Evolutionary conservation across 37 sponge, comb jelly and placozoan genomes (phyloP).

Genomic region (Aplysina aerophoba): DNA sequence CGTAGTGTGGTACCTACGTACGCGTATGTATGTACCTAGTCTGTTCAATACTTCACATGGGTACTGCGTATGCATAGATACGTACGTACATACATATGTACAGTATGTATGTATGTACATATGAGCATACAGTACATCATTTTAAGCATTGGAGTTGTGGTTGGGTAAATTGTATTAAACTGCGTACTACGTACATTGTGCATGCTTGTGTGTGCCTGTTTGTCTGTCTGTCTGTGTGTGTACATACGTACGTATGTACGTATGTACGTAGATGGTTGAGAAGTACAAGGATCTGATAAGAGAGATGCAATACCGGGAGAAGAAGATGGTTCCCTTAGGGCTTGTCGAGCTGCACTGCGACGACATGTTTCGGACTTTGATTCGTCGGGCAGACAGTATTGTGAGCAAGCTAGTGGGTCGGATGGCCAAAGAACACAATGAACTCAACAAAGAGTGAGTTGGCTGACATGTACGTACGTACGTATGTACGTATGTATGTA

Average conservation of each 20-base stretch:
- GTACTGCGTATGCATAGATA: background rate
- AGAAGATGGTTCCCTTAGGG: conserved; percentile 81
- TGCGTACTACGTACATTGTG: background rate
- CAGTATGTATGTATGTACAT: background rate
- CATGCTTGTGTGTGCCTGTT: no score
- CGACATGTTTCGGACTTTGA: conserved; percentile 75
- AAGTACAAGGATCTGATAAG: conserved; percentile 68
- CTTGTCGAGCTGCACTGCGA: conserved; percentile 94
- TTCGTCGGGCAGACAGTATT: conserved; percentile 81
- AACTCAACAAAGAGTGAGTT: conserved; percentile 84
- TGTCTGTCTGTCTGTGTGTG: background rate
- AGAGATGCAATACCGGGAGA: conserved; percentile 77
- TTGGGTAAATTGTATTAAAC: background rate
- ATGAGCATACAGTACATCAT: no score
- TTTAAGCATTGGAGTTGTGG: no score
- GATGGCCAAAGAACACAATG: conserved; percentile 87
- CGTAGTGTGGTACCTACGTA: no score
- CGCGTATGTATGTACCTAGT: background rate
- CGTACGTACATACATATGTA: background rate
- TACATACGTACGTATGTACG: background rate
- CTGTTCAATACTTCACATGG: background rate
- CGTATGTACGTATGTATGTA: conserved; percentile 18
- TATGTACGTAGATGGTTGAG: conserved; percentile 44
- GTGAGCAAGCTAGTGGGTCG: conserved; percentile 68
- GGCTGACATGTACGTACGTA: background rate